Percentiles rank a stretch among this genome's conserved stretches.
These are phyloP conservation scores for Hystrix brachyura DNA, from an alignment of 2,113 vertebrate genomes.

Conservation along the genomic window DNA sequence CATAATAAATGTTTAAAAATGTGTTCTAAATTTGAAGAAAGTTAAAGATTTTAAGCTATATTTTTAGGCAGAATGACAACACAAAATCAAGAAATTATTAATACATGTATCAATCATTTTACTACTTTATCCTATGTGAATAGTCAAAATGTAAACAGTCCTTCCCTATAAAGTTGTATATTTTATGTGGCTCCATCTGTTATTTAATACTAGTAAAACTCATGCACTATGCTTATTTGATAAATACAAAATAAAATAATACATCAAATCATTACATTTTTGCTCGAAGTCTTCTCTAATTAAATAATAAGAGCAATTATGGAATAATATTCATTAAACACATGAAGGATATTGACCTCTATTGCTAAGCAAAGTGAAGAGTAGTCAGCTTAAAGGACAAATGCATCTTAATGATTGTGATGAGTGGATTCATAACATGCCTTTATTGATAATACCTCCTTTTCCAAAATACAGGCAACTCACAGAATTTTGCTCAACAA, in stretches of 20 bases:
- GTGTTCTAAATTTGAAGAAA: background rate
- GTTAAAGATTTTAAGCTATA: background rate
- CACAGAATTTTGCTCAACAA: conserved; percentile 80
- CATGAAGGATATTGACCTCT: conserved; percentile 86
- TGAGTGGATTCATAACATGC: conserved; percentile 82
- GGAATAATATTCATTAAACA: conserved; percentile 86
- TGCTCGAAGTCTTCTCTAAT: conserved; percentile 84
- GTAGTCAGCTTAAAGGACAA: conserved; percentile 84
- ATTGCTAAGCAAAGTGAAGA: conserved; percentile 82
- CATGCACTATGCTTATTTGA: conserved; percentile 77
- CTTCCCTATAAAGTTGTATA: background rate
- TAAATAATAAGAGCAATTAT: conserved; percentile 85
- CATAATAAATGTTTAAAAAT: background rate
- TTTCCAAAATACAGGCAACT: conserved; percentile 63
- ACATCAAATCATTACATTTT: conserved; percentile 81
- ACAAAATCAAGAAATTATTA: background rate
- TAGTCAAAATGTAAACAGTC: background rate
- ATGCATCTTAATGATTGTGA: conserved; percentile 87
- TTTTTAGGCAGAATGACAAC: background rate
- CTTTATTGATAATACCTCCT: conserved; percentile 86
- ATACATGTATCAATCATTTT: background rate
- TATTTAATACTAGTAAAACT: conserved; percentile 59
- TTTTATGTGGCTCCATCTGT: conserved; percentile 55
- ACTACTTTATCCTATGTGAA: background rate
- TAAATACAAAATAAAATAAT: conserved; percentile 82